Conservation (phyloP, 2,888 invertebrate species). For the Andrena flavipes region DNA sequence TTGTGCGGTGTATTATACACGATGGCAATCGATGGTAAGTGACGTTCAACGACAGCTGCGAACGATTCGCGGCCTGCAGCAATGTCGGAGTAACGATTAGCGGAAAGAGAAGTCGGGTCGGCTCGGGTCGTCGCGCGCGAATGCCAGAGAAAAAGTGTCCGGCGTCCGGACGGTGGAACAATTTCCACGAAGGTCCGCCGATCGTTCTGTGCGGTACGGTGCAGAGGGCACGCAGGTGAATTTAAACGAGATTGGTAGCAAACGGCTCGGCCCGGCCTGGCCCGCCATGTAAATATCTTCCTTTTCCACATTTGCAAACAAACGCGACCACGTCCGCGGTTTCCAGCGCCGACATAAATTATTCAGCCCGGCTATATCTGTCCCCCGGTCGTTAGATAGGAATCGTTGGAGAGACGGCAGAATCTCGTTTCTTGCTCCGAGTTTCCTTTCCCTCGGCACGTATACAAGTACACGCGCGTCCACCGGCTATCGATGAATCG, state of each 20-base stretch:
- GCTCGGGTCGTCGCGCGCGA: no score
- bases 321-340: conserved; percentile 56
- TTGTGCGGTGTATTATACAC: not conserved
- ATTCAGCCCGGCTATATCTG: conserved; percentile 47
- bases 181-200: conserved; percentile 27
- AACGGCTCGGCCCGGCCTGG: conserved; percentile 5
- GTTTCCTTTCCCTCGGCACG: conserved; percentile 62
- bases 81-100: not conserved
- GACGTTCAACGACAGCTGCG: conserved; percentile 8
- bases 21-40: not conserved
- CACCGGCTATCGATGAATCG: no score
- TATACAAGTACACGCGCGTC: not conserved
- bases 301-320: conserved; percentile 58
- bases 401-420: conserved; percentile 54
- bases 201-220: conserved; percentile 41
- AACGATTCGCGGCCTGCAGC: not conserved
- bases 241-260: conserved; percentile 46
- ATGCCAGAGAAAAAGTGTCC: no score
- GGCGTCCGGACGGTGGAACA: not conserved
- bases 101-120: no score
- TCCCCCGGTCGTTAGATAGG: conserved; percentile 53
- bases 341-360: conserved; percentile 49
- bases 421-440: conserved; percentile 57
- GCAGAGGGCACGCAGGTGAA: conserved; percentile 52
- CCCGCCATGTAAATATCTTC: conserved; percentile 43